Base-by-base conservation (phyloP, 2,113 vertebrate genomes). In the Pedionomus torquatus region DNA sequence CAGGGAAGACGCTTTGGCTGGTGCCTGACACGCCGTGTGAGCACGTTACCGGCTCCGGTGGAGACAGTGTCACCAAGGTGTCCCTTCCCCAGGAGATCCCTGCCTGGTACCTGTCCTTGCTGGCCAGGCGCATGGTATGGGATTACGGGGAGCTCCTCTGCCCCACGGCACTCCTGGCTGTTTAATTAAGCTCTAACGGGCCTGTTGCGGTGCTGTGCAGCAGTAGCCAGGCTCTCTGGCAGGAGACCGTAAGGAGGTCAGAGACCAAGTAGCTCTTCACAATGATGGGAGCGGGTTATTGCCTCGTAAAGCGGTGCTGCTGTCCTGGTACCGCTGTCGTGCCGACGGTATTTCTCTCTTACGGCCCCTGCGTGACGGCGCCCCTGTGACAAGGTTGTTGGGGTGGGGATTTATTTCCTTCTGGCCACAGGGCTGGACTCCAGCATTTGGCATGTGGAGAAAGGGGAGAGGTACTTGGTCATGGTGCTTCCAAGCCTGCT, bases 21-120 rank as follows among this genome's bases (percentile, higher is more conserved):
- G 37, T 35, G 41, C 46, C 26, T 63, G 65, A 31, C 18, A 28
- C 1, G 61, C 57, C 0, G 0, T 26, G 24, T 0, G 1, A 81
- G 43, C 46, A 13, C 0, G 0, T 51, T 86, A 49, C 46, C 3
- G 1, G 31, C 48, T 52, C 48, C 0, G 1, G 35, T 18, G 49
- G 41, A 79, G 70, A 8, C 26, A 44, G 10, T 26, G 23, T 48
- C 52, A 30, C 65, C 23, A 7, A 46, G 23, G 31, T 31, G 8
- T 33, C 58, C 43, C 31, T 69, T 28, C 43, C 65, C 37, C 12
- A 28, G 24, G 30, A 49, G 65, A 12, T 51, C 64, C 63, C 46
- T 10, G 49, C 54, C 52, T 48, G 60, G 5, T 51, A 66, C 24
- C 18, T 4, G 2, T 60, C n/a, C 31, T 46, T 66, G 31, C 63